Conservation (phyloP, 2,113 vertebrate genomes). For the Gallinago media region DNA sequence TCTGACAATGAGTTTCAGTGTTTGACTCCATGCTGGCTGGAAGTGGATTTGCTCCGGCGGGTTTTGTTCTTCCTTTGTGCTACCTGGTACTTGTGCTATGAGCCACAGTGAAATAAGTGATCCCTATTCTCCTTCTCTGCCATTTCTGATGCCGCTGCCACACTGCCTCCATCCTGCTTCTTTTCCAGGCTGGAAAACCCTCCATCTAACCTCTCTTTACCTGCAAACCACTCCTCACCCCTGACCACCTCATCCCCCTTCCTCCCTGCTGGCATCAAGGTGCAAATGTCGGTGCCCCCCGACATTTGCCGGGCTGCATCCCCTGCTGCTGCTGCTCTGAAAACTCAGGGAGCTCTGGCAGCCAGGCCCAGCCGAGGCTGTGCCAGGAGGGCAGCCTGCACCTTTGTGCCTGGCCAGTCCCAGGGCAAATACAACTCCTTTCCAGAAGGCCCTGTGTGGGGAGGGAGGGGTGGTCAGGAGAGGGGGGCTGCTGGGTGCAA, state of each 20-base stretch:
- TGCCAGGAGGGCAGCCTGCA: not conserved
- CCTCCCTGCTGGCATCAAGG: not conserved
- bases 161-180: not conserved
- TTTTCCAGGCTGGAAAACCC: not conserved
- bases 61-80: not conserved
- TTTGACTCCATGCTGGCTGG: not conserved
- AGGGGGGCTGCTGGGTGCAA: not conserved
- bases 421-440: not conserved
- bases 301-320: too few relatives aligned
- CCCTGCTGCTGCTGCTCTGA: too few relatives aligned
- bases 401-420: not conserved
- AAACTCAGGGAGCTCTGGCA: fast-evolving
- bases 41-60: not conserved
- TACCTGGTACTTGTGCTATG: not conserved
- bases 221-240: not conserved
- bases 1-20: not conserved
- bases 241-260: not conserved
- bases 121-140: not conserved
- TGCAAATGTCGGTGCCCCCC: fast-evolving
- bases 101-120: not conserved
- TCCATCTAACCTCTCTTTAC: not conserved
- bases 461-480: not conserved
- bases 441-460: not conserved
- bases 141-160: not conserved
- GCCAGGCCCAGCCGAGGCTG: fast-evolving